Evolutionary conservation across 2,797 vertebrate genomes (phyloP).

Genomic region (Syngnathus rostellatus): DNA sequence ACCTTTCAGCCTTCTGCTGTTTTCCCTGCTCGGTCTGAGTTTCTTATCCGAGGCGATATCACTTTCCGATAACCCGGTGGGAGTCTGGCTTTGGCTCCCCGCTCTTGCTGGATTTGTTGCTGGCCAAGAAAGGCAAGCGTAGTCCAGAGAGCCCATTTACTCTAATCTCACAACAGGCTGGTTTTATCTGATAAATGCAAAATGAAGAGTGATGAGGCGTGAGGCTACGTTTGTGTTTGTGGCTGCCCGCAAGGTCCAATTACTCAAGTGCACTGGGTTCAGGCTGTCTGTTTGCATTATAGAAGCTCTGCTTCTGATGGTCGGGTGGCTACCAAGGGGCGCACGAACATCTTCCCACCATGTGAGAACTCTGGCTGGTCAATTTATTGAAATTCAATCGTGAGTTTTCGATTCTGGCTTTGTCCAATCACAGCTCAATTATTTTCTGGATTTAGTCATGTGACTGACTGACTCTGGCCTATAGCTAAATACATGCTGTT

Average conservation of each 20-base stretch:
- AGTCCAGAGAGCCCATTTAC: constrained; percentile 19
- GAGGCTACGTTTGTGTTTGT: constrained; percentile 11
- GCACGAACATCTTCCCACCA: constrained; percentile 7
- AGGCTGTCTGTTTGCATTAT: constrained; percentile 36
- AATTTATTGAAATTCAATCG: neutral
- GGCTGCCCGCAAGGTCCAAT: constrained; percentile 46
- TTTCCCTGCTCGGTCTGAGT: constrained; percentile 8
- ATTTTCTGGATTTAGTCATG: too few species aligned
- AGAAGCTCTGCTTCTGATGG: constrained; percentile 26
- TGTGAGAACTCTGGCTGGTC: neutral
- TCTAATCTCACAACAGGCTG: constrained; percentile 19
- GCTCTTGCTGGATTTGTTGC: constrained; percentile 8
- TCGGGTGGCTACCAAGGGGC: constrained; percentile 16
- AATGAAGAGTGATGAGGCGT: constrained; percentile 20
- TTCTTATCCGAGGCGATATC: constrained; percentile 7
- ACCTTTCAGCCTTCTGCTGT: constrained; percentile 2
- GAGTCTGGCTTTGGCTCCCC: constrained; percentile 9
- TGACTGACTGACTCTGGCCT: too few species aligned
- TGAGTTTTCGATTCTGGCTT: too few species aligned
- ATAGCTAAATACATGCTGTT: too few species aligned
- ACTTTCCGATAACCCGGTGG: constrained; percentile 14
- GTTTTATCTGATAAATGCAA: constrained; percentile 29
- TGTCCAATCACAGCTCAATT: too few species aligned
- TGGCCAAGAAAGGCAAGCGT: neutral
- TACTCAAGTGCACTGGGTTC: constrained; percentile 35